Base-by-base conservation (phyloP, 2,113 vertebrate species). In the Rhineura floridana region DNA sequence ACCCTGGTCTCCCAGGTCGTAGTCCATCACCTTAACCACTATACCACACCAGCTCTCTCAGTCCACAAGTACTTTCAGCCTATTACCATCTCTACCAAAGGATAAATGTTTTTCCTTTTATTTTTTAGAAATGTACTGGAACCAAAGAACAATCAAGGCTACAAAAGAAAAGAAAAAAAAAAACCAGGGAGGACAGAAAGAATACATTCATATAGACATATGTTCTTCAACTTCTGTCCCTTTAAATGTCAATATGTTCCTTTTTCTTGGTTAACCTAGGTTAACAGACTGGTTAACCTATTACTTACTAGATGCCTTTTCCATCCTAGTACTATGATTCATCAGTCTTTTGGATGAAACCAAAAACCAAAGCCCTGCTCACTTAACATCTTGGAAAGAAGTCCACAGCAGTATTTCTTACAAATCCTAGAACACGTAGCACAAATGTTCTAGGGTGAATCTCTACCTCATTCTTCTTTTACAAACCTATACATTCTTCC, bases 321-420 rank as follows among this genome's bases (percentile, higher is more conserved):
- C 87, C 59, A 94, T 67, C 63, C 85, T 70, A 55, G 13, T 88
- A 89, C 79, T 84, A 25, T 90, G 86, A 95, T 86, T 93, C 89
- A 93, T 81, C 36, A 50, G 23, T 84, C 85, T 87, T 86, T 85
- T 36, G 81, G 86, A 84, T 88, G 93, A 90, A 93, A 90, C 46
- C 84, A 89, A 88, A 92, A 93, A 85, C 73, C 76, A 88, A 76
- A 4, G 59, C 11, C n/a, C 65, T 76, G 83, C 76, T 85, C 90
- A 88, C 91, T 70, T 81, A 82, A 84, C 86, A 91, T 79, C n/a
- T 7, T 91, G n/a, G n/a, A 84, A 89, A 91, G 91, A 91, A 85
- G 65, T 72, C 84, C 73, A 67, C 0, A 81, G 87, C 77, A 4
- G 88, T 77, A 10, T 81, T 91, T 93, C 83, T 78, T 65, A 91